Evolutionary conservation across 2,888 invertebrate species (phyloP).

Genomic region (Pterostichus niger): DNA sequence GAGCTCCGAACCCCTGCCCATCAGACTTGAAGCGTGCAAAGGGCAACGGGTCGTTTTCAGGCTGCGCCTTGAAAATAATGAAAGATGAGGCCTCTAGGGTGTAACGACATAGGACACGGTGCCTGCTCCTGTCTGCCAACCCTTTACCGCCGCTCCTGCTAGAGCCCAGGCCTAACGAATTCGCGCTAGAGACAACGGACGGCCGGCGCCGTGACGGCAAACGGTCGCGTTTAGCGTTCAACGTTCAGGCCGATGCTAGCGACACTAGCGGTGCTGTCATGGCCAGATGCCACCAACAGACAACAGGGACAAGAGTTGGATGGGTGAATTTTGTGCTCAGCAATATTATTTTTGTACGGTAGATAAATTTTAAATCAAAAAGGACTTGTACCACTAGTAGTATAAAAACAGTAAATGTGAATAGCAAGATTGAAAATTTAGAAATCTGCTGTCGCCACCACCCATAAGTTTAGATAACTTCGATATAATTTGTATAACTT

Average conservation of each 20-base stretch:
- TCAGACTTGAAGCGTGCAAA: not conserved
- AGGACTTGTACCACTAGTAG: not conserved
- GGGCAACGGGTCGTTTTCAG: conserved; percentile 26
- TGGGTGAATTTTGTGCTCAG: not conserved
- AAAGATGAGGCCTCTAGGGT: conserved; percentile 23
- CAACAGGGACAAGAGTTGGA: not conserved
- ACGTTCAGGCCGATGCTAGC: too few relatives aligned
- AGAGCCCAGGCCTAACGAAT: not conserved
- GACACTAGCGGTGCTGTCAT: too few relatives aligned
- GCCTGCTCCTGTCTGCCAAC: not conserved
- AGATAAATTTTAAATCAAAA: not conserved
- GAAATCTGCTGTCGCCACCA: too few relatives aligned
- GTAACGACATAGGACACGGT: conserved; percentile 3
- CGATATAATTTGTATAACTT: too few relatives aligned
- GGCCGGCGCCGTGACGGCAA: not conserved
- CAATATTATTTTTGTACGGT: not conserved
- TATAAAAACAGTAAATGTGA: too few relatives aligned
- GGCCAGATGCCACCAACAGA: not conserved
- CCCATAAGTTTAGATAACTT: too few relatives aligned
- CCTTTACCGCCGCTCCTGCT: not conserved
- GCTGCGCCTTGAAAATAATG: conserved; percentile 21
- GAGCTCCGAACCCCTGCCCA: too few relatives aligned
- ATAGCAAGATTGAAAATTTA: too few relatives aligned
- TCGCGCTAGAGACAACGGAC: conserved; percentile 1
- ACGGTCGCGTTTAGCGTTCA: too few relatives aligned